These are phyloP conservation scores for Sisor rabdophorus DNA, from an alignment of 2,113 vertebrate species.

Conservation along the genomic window DNA sequence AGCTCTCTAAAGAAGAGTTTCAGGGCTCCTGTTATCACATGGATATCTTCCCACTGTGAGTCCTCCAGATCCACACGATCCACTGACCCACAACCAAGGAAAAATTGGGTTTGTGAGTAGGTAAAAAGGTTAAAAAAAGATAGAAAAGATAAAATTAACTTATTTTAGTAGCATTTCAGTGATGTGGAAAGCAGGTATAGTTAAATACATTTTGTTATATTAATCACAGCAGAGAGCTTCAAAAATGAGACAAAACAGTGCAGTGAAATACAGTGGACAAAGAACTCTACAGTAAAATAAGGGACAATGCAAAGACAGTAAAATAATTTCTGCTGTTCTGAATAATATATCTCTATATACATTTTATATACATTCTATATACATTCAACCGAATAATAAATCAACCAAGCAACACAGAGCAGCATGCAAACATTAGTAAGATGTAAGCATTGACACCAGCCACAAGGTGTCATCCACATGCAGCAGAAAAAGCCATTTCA, in stretches of 20 bases:
- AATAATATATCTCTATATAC: too few relatives aligned
- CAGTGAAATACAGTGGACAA: neutral
- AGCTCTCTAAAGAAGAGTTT: slow-evolving; percentile 92
- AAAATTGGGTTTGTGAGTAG: neutral
- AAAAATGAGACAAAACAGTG: neutral
- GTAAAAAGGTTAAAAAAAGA: neutral
- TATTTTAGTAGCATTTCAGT: neutral
- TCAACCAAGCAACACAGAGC: neutral
- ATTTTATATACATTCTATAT: neutral
- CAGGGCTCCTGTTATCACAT: slow-evolving; percentile 85
- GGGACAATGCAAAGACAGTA: neutral
- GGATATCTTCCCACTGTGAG: slow-evolving; percentile 85
- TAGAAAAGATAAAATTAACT: neutral
- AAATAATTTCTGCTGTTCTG: neutral
- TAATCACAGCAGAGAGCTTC: neutral
- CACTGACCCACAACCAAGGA: slow-evolving; percentile 62
- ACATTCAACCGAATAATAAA: neutral
- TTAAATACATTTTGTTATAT: neutral
- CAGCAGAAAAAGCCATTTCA: neutral
- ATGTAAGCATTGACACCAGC: neutral
- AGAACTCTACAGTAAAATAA: neutral
- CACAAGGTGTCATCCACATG: slow-evolving; percentile 17
- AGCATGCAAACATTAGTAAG: slow-evolving; percentile 4
- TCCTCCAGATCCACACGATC: slow-evolving; percentile 81
- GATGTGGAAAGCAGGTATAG: neutral